Evolutionary conservation across 2,797 vertebrate genomes (phyloP), one percentile per base, ranked within the genome.

Genomic region (Cynopterus sphinx): DNA sequence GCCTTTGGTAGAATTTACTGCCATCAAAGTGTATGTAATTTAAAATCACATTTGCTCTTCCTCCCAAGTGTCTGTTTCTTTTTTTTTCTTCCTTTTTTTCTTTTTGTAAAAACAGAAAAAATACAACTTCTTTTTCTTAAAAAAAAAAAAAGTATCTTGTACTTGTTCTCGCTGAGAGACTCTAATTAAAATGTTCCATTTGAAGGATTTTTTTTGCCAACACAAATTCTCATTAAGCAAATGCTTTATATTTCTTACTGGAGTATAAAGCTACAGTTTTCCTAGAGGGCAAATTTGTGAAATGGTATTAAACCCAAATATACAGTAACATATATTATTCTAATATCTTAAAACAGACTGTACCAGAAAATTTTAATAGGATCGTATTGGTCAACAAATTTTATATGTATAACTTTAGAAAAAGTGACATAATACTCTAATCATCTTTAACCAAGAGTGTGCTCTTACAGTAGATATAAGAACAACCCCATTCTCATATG

Each of bases 111-210:
- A 3, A 86, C 24, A 67, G 1, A 65, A 33, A 74, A 96, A 71
- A 68, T 51, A 36, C 6, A 93, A 55, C 28, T 53, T 71, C 43
- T 74, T 91, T 96, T 89, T 43, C 43, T 84, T 63, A 46, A 10
- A 4, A 28, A 86, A 49, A 92, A 78, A 86, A 71, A 85, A 65
- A 71, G 77, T 65, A 39, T 21, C 16, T 73, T 82, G 24, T 31
- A 82, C 36, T 67, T 97, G 96, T 84, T 82, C 83, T 95, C 74
- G 95, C 87, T 59, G 51, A 87, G 53, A 87, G 19, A 33, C 57
- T 74, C 93, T 97, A 97, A 98, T 98, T 98, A 98, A 98, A 98
- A 96, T 97, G 97, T 97, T 98, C 97, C 87, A 51, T 96, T 79
- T 43, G 94, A 95, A 87, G 55, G 77, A 92, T 84, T 97, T 94